Evolutionary conservation across 37 sponge, comb jelly and placozoan species (phyloP), one percentile per base, ranked within the genome.

Genomic region (Halichondria panicea): DNA sequence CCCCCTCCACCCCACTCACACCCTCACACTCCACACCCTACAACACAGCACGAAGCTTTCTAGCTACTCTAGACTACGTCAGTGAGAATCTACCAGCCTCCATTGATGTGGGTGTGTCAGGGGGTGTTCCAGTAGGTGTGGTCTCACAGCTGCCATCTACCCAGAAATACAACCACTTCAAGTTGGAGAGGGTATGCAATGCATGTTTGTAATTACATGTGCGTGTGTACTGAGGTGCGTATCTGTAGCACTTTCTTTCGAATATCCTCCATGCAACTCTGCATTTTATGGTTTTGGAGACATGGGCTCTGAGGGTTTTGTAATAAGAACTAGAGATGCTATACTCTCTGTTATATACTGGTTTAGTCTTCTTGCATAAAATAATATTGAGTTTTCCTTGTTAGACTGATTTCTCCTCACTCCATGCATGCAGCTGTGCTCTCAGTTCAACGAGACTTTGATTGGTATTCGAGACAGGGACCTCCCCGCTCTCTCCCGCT

Each of bases 381-480:
- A n/a, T n/a, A n/a, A n/a, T n/a, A n/a, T n/a, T n/a, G n/a, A n/a
- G n/a, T n/a, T n/a, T n/a, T n/a, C n/a, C n/a, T n/a, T n/a, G n/a
- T n/a, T n/a, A n/a, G n/a, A n/a, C n/a, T n/a, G 15, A 48, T 48
- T 48, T 48, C n/a, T 36, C 21, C 19, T 34, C 35, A 35, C 22
- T 24, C 43, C 24, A 28, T 66, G 24, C 25, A 21, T 22, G 15
- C n/a, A 66, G 68, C 24, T 37, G 21, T 22, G 38, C 3, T 38
- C 19, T 9, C 64, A 76, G 43, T 76, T 63, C 37, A 76, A 64
- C 52, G n/a, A n/a, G n/a, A 50, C 53, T 40, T 3, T 31, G 21
- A 1, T 76, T 1, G 1, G 11, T 8, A 61, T 25, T 28, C 63
- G 63, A 6, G 21, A 43, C 22, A 13, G 33, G 13, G 76, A 76